Evolutionary conservation across 1,140 invertebrate genomes (phyloP).

Genomic region (Drosophila micromelanica): DNA sequence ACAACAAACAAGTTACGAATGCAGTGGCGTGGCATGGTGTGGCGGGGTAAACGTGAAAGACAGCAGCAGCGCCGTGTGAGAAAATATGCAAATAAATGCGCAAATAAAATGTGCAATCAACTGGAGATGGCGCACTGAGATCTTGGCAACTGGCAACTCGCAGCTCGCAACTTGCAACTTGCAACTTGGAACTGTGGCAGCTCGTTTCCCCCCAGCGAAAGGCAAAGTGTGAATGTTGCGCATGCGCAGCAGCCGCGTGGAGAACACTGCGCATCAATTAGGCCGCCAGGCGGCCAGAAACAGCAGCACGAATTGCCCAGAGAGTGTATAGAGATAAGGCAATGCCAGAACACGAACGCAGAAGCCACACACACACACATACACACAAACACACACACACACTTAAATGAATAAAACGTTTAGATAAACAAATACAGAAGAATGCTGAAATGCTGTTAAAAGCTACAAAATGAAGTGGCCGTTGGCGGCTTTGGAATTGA

Average conservation of each 20-base stretch:
- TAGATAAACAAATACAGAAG: conserved; percentile 81
- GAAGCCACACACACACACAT: conserved; percentile 42
- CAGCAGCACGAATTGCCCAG: conserved; percentile 72
- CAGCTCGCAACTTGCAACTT: conserved; percentile 11
- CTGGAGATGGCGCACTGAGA: conserved; percentile 67
- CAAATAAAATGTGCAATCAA: conserved; percentile 83
- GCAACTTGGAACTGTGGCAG: conserved; percentile 3
- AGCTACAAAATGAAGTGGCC: conserved; percentile 80
- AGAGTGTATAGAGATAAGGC: conserved; percentile 58
- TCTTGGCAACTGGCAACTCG: conserved; percentile 20
- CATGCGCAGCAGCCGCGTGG: conserved; percentile 62
- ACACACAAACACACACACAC: conserved; percentile 23
- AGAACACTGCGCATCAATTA: conserved; percentile 78
- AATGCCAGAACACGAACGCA: conserved; percentile 46
- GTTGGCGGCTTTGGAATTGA: conserved; percentile 58
- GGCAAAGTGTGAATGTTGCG: conserved; percentile 79
- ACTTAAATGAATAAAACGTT: conserved; percentile 77
- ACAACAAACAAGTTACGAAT: conserved; percentile 36
- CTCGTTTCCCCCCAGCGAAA: conserved; percentile 13
- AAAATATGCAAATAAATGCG: conserved; percentile 83
- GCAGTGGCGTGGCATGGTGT: conserved; percentile 3
- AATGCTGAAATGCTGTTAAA: conserved; percentile 81
- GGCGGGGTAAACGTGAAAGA: conserved; percentile 16
- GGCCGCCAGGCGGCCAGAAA: conserved; percentile 64
- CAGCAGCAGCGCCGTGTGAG: conserved; percentile 64